Base-by-base conservation (phyloP, 2,888 invertebrate species). In the Tenthredo mesomela region DNA sequence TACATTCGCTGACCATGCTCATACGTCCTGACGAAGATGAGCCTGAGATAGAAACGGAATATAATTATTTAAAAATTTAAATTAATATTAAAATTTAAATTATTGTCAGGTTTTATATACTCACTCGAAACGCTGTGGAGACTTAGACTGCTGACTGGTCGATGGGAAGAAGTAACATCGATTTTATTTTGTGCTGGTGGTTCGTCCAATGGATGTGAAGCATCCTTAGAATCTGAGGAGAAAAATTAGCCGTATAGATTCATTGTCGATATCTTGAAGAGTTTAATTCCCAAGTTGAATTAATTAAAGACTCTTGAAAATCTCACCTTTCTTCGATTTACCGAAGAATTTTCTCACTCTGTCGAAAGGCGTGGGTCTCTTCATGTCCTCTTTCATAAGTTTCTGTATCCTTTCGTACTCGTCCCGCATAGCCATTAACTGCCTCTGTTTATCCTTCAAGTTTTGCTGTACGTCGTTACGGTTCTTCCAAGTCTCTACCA, bases 401-500 rank as follows among this genome's bases (percentile, higher is more conserved):
- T 96, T 96, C 89, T 98, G 97, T 88, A 98, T 96, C 90, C 96
- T 95, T 87, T 98, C 97, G 89, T 98, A 98, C 89, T 97, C 96
- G 40, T 96, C 95, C 71, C 97, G 94, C 96, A 98, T 96, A 89
- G 96, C 96, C 86, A 96, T 96, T 85, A 98, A 94, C 90, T 97
- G 97, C 84, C 97, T 96, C 91, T 97, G 96, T 90, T 97, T 97
- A 88, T 98, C 97, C 90, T 96, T 96, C 89, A 97, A 95, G 1
- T 97, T 97, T 89, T 97, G 97, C 89, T 97, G 97, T 0, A 98
- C 97, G 92, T 98, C 98, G 89, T 97, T 97, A 85, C 98, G 95
- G 89, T 97, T 97, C 90, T 96, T 96, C 98, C 98, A 98, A 90
- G 97, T 96, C 92, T 97, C 96, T 0, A 98, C 98, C 82, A 98